Evolutionary conservation across 2,113 vertebrate genomes (phyloP).

Genomic region (Herpailurus yagouaroundi): DNA sequence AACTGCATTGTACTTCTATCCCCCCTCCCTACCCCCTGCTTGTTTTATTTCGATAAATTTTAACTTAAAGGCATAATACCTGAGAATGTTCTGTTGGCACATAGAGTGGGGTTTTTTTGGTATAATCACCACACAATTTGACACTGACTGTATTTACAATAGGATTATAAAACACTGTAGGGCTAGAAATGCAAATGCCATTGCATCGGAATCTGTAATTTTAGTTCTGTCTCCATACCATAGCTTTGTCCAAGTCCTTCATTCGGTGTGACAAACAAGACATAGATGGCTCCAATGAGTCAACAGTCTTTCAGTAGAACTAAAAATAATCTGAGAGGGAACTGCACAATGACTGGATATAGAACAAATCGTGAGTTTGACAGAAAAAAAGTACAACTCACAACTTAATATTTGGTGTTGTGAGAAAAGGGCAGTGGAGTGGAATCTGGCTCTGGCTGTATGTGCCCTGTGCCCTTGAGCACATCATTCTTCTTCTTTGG

Average conservation of each 20-base stretch:
- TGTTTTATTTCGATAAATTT: conserved; percentile 86
- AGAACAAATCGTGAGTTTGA: conserved; percentile 19
- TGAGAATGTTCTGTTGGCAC: conserved; percentile 68
- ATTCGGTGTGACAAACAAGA: conserved; percentile 45
- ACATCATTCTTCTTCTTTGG: neutral
- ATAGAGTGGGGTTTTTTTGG: conserved; percentile 16
- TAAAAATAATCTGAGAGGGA: conserved; percentile 39
- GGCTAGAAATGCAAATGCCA: conserved; percentile 43
- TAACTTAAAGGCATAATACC: conserved; percentile 87
- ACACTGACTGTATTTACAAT: conserved; percentile 53
- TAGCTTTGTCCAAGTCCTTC: conserved; percentile 1
- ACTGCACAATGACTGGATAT: neutral
- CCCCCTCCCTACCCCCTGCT: neutral
- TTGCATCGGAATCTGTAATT: conserved; percentile 29
- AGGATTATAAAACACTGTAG: conserved; percentile 41
- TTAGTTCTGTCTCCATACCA: neutral
- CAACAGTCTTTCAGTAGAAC: conserved; percentile 41
- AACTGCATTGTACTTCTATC: conserved; percentile 81
- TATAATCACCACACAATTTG: conserved; percentile 61
- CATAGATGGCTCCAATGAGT: conserved; percentile 50
- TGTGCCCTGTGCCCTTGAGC: neutral
- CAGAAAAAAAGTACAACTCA: neutral
- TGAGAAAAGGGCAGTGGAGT: neutral
- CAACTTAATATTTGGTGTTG: neutral
- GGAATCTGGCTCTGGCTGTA: neutral